Evolutionary conservation across 2,113 vertebrate species (phyloP).

Genomic region (Tiliqua scincoides): DNA sequence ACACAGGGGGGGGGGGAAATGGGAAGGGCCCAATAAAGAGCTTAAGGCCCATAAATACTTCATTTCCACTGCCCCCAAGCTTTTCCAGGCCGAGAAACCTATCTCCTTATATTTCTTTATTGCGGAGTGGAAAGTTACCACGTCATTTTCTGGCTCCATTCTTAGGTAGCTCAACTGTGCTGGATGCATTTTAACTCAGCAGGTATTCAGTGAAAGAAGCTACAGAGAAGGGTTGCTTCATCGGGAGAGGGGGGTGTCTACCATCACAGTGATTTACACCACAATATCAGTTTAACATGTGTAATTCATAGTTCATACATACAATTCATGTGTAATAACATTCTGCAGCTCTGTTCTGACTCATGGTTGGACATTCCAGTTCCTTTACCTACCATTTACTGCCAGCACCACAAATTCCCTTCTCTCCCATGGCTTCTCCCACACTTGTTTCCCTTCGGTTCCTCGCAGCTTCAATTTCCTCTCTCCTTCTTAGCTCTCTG

Average conservation of each 20-base stretch:
- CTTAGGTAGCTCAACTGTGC: not conserved
- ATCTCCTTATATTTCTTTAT: not conserved
- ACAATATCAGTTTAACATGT: not conserved
- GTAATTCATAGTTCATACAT: not conserved
- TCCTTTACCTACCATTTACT: no score
- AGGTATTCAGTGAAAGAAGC: not conserved
- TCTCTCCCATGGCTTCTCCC: not conserved
- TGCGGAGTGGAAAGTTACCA: not conserved
- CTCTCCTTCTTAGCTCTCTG: not conserved
- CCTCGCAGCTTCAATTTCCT: not conserved
- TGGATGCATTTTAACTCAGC: not conserved
- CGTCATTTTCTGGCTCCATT: not conserved
- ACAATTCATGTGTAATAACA: no score
- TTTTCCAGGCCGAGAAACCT: not conserved
- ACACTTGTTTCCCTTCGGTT: no score
- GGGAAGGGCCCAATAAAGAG: slow-evolving; percentile 14
- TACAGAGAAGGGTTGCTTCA: not conserved
- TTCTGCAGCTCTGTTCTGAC: not conserved
- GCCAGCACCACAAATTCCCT: not conserved
- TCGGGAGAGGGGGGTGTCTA: not conserved
- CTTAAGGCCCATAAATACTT: slow-evolving; percentile 12
- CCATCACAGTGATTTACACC: not conserved
- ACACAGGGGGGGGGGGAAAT: slow-evolving; percentile 29
- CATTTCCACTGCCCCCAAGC: not conserved
- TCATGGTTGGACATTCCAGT: not conserved